Percentiles rank a stretch among this genome's conserved stretches.
phyloP scores from a whole-genome alignment of 2,888 invertebrate species.

The Ditula angustiorana region DNA sequence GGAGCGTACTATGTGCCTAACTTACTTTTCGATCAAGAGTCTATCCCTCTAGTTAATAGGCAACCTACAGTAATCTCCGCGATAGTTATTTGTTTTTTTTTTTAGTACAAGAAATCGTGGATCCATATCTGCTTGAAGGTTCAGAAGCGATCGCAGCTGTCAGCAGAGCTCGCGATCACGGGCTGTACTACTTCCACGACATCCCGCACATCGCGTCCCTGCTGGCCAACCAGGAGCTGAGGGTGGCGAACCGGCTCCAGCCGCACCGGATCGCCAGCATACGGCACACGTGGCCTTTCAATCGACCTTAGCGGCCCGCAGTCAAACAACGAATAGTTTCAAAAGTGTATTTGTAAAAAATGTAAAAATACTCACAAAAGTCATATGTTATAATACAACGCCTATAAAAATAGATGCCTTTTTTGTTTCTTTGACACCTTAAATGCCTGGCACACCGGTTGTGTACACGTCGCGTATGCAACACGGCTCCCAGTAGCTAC shows the following conservation, averaged over 20 bases:
- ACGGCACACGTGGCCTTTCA: slow-evolving; percentile 86
- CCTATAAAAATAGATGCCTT: slow-evolving; percentile 16
- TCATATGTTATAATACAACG: slow-evolving; percentile 28
- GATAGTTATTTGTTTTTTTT: too few relatives aligned
- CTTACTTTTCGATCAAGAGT: too few relatives aligned
- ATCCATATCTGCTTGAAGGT: slow-evolving; percentile 87
- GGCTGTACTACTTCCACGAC: slow-evolving; percentile 87
- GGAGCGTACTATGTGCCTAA: too few relatives aligned
- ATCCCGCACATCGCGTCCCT: slow-evolving; percentile 87
- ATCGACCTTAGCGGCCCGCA: slow-evolving; percentile 64
- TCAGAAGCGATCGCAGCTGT: slow-evolving; percentile 85
- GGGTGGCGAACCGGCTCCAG: slow-evolving; percentile 85
- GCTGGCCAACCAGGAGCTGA: slow-evolving; percentile 85
- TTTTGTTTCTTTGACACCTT: slow-evolving; percentile 12
- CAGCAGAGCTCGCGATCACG: slow-evolving; percentile 80
- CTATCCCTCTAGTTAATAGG: too few relatives aligned
- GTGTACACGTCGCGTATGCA: too few relatives aligned
- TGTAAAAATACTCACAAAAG: slow-evolving; percentile 40
- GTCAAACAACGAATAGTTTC: slow-evolving; percentile 45
- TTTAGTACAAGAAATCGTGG: slow-evolving; percentile 62
- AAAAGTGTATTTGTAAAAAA: slow-evolving; percentile 41
- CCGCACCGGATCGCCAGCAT: slow-evolving; percentile 87
- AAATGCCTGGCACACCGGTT: too few relatives aligned
- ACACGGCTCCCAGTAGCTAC: too few relatives aligned
- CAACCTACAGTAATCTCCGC: too few relatives aligned